phyloP scores from a whole-genome alignment of 2,113 vertebrate species.

The Triplophysa dalaica region DNA sequence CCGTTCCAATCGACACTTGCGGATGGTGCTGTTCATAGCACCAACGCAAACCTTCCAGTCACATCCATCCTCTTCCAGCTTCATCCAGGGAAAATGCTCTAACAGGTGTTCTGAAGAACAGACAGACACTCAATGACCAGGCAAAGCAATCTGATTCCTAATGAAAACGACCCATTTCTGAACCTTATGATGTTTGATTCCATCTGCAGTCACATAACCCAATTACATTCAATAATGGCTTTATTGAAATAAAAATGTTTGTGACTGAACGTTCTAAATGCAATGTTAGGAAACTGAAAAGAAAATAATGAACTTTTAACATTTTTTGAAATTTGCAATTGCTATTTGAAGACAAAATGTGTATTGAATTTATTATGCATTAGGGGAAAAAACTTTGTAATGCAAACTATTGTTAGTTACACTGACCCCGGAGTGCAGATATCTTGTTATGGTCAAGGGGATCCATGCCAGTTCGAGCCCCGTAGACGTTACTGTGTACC shows the following conservation, averaged over 20 bases:
- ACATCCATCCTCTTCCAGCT: constrained; percentile 71
- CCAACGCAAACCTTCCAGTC: constrained; percentile 79
- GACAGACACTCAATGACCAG: constrained; percentile 16
- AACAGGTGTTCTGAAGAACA: constrained; percentile 77
- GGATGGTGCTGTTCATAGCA: constrained; percentile 76
- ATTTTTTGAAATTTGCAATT: too few relatives aligned
- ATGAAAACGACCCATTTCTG: too few relatives aligned
- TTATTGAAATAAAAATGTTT: too few relatives aligned
- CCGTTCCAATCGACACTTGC: constrained; percentile 65
- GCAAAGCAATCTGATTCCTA: neutral
- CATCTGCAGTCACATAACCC: neutral
- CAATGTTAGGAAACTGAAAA: too few relatives aligned
- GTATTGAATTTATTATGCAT: too few relatives aligned
- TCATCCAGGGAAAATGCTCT: constrained; percentile 68
- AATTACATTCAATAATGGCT: too few relatives aligned
- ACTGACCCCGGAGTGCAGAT: constrained; percentile 75
- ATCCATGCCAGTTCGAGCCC: constrained; percentile 65
- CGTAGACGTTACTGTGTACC: constrained; percentile 74
- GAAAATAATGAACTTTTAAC: too few relatives aligned
- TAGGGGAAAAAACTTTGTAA: too few relatives aligned
- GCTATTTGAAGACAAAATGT: too few relatives aligned
- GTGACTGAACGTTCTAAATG: too few relatives aligned
- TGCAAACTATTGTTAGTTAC: too few relatives aligned
- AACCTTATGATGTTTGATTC: neutral
- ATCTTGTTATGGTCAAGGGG: constrained; percentile 76